Conservation (phyloP, 2,888 invertebrate species). For the Stomorhina lunata region DNA sequence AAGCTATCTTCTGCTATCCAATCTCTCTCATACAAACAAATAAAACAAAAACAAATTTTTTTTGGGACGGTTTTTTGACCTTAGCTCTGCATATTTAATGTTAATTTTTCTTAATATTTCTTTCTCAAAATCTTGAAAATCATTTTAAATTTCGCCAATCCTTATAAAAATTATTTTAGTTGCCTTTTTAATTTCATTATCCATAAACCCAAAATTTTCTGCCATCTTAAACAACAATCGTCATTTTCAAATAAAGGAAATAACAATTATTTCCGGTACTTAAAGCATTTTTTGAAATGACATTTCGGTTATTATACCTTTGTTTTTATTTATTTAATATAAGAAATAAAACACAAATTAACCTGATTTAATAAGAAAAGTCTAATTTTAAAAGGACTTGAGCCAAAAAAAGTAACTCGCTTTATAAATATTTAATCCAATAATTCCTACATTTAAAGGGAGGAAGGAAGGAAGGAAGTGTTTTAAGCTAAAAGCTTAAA, state of each 20-base stretch:
- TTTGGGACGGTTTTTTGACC: too few relatives aligned
- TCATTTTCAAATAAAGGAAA: background rate
- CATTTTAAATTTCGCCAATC: too few relatives aligned
- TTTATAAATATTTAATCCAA: constrained; percentile 52
- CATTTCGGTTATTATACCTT: background rate
- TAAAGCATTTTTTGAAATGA: background rate
- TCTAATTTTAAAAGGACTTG: constrained; percentile 18
- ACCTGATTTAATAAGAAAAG: constrained; percentile 40
- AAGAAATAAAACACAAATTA: constrained; percentile 38
- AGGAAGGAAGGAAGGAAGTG: constrained; percentile 35
- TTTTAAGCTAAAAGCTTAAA: constrained; percentile 11
- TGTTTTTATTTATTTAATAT: constrained; percentile 11
- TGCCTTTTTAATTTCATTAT: too few relatives aligned
- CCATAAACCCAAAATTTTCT: too few relatives aligned
- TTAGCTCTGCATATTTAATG: too few relatives aligned
- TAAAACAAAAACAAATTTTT: too few relatives aligned
- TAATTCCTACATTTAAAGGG: constrained; percentile 37
- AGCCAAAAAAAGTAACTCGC: constrained; percentile 12
- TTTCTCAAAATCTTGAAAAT: too few relatives aligned
- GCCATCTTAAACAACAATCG: too few relatives aligned
- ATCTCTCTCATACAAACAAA: too few relatives aligned
- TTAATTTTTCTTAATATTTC: too few relatives aligned
- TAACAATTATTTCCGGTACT: constrained; percentile 24
- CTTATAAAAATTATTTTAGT: too few relatives aligned
- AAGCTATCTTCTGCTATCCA: too few relatives aligned